These are phyloP conservation scores for Rhagoletis pomonella DNA, from an alignment of 1,140 invertebrate genomes.

Conservation along the genomic window DNA sequence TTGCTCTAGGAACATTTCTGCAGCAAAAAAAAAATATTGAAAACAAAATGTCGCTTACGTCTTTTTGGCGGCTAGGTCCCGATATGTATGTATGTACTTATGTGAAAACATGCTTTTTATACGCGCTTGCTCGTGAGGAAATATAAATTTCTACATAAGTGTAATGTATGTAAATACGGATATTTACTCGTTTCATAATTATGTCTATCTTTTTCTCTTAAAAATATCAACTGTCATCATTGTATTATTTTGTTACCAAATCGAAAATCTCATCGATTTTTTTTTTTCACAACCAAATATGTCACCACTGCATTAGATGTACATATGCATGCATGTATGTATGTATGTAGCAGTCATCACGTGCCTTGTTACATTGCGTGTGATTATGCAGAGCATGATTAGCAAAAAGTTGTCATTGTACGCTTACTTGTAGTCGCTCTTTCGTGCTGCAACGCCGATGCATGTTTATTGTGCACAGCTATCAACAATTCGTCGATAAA, in stretches of 20 bases:
- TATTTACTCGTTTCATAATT: neutral
- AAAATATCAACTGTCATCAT: slow-evolving; percentile 25
- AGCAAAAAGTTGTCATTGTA: neutral
- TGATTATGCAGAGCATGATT: slow-evolving; percentile 41
- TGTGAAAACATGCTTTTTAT: neutral
- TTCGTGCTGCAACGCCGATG: slow-evolving; percentile 18
- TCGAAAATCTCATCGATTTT: neutral
- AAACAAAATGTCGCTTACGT: too few species aligned
- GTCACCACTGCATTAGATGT: slow-evolving; percentile 10
- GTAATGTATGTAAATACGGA: neutral
- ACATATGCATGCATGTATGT: neutral
- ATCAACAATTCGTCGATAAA: slow-evolving; percentile 49
- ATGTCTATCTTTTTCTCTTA: neutral
- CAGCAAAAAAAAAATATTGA: too few species aligned
- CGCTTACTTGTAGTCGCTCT: neutral
- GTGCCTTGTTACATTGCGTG: neutral
- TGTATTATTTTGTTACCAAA: slow-evolving; percentile 40
- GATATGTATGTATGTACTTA: neutral
- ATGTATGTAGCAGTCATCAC: neutral
- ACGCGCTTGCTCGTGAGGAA: too few species aligned
- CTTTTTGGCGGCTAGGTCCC: too few species aligned
- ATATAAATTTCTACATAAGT: neutral
- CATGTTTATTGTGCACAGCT: slow-evolving; percentile 40
- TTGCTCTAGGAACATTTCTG: too few species aligned
- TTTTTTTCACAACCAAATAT: neutral